Percentiles rank a stretch among this genome's conserved stretches.
phyloP scores from a whole-genome alignment of 2,888 invertebrate genomes.

The Sminthurides aquaticus region DNA sequence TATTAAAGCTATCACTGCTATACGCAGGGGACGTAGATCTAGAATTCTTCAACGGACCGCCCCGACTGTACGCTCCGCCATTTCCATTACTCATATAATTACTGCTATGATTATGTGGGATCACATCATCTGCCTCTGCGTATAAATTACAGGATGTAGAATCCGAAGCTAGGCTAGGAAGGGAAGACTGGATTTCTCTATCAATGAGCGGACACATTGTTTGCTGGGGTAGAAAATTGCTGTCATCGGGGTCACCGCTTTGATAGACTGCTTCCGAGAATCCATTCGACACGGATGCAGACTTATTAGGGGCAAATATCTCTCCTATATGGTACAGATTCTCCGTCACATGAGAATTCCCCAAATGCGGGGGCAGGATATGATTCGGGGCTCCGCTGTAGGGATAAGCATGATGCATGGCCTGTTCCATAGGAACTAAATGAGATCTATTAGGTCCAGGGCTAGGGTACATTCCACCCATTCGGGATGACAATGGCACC shows the following conservation, averaged over 20 bases:
- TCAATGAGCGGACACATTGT: conserved; percentile 46
- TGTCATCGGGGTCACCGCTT: conserved; percentile 43
- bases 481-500: conserved; percentile 41
- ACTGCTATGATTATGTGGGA: conserved; percentile 28
- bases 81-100: conserved; percentile 27
- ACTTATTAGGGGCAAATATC: conserved; percentile 43
- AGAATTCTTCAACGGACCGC: conserved; percentile 40
- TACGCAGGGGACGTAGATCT: conserved; percentile 42
- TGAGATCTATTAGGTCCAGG: conserved; percentile 43
- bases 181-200: conserved; percentile 51
- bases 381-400: conserved; percentile 16
- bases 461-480: conserved; percentile 41
- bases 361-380: conserved; percentile 29
- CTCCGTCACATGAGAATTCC: conserved; percentile 37
- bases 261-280: conserved; percentile 43
- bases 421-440: conserved; percentile 39
- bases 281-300: conserved; percentile 40
- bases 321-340: conserved; percentile 43
- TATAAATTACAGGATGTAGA: conserved; percentile 43
- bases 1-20: conserved; percentile 44
- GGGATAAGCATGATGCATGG: conserved; percentile 30
- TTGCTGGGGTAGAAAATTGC: conserved; percentile 38
- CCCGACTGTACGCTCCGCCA: conserved; percentile 26
- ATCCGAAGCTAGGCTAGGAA: conserved; percentile 47
- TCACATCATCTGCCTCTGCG: conserved; percentile 43